Evolutionary conservation across 2,888 invertebrate genomes (phyloP), one percentile per base, ranked within the genome.

Genomic region (Apeira syringaria): DNA sequence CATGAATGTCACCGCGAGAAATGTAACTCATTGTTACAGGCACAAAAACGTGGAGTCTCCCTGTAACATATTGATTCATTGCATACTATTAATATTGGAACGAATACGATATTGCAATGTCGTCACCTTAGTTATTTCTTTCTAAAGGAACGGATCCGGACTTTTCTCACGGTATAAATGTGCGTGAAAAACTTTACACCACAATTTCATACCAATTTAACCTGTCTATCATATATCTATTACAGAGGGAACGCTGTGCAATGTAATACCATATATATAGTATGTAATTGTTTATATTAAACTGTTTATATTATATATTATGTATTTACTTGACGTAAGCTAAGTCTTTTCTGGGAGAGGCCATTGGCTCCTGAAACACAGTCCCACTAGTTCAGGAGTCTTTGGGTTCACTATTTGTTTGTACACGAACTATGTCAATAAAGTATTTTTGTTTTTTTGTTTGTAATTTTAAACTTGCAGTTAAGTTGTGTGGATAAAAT

Each of bases 21-120:
- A 35, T 35, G 36, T 11, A 25, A 27, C 12, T 20, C 25, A 54
- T 49, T 54, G 42, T 34, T 22, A 39, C n/a, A n/a, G 53, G 56
- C 48, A 50, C 42, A 74, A 80, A 79, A 81, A 72, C 78, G 80
- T 83, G 82, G 56, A 77, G 59, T 53, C 31, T 30, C 48, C 43
- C 48, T 37, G 51, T 58, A 61, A 61, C 56, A 48, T 52, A 65
- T 56, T 61, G 63, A 68, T 68, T 67, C 59, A 64, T 59, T 64
- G 59, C 68, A 62, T 64, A 63, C 61, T 35, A 61, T 57, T 61
- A 61, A 25, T 40, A 52, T 50, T 53, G 50, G 52, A 49, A 64
- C 48, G 53, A 63, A 56, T 56, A 55, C 41, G 52, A 11, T 55
- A 50, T 62, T 52, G 56, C 54, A 61, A 62, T 68, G 62, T 63